Base-by-base conservation (phyloP, 2,888 invertebrate genomes). In the Stegana nigrithorax region DNA sequence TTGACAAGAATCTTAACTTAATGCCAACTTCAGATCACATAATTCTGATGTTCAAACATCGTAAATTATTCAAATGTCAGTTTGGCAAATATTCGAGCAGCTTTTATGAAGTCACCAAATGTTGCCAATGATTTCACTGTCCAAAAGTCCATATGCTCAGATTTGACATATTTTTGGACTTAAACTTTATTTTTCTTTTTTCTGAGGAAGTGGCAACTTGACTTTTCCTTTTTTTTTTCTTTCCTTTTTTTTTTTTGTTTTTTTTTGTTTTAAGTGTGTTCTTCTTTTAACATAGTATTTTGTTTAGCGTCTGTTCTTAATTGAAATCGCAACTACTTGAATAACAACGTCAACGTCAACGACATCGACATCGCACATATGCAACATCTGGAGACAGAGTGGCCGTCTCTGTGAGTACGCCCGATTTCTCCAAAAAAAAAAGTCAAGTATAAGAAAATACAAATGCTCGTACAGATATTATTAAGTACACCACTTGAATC, bases 1-100 rank as follows among this genome's bases (percentile, higher is more conserved):
- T 53, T 42, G 58, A 58, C 53, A 55, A 55, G 53, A 55, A 55
- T 55, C 53, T 55, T 36, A 55, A 55, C 32, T 32, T 55, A 23
- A 21, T 23, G 51, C 66, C 25, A 27, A 25, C 67, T 78, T 80
- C 45, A 53, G 63, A 78, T 81, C 81, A 82, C 75, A 83, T 82
- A 82, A 82, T 82, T 80, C 83, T 80, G 76, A 81, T 78, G 82
- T 81, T 84, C 81, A 84, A 83, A 78, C 78, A 81, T 83, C 84
- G 78, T 84, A 84, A 84, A 84, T 84, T 83, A 84, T 82, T 79
- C 71, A 75, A 84, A 82, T 84, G 83, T 78, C 84, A 66, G 75
- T 72, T 77, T 72, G 72, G 72, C 71, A 68, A 70, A 71, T 68
- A 71, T 72, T 70, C 39, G 27, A 36, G 45, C 66, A 56, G 47